These are phyloP conservation scores for Cyaniris semiargus DNA, from an alignment of 2,888 invertebrate species.

Conservation along the genomic window DNA sequence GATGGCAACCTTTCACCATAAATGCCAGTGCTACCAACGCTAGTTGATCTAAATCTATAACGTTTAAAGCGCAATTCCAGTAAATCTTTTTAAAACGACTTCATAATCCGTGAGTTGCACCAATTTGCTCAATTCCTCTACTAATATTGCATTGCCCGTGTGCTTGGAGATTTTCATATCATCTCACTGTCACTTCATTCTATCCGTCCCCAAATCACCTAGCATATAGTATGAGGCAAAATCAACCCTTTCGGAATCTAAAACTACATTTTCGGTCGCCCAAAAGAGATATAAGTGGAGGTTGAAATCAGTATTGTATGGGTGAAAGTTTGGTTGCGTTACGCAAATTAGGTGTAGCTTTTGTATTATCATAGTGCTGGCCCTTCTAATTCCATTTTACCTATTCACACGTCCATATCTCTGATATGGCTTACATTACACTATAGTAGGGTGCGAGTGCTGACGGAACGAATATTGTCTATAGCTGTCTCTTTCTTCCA, in stretches of 20 bases:
- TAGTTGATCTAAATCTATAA: no score
- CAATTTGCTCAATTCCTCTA: neutral
- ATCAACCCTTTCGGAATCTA: neutral
- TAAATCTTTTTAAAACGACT: neutral
- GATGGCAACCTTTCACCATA: no score
- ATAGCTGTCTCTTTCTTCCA: neutral
- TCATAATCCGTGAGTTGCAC: neutral
- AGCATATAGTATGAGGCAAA: neutral
- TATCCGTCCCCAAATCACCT: slow-evolving; percentile 2
- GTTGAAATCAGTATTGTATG: slow-evolving; percentile 30
- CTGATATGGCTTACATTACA: slow-evolving; percentile 36
- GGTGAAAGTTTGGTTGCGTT: slow-evolving; percentile 55
- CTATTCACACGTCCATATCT: slow-evolving; percentile 51
- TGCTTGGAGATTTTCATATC: neutral
- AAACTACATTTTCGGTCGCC: slow-evolving; percentile 11
- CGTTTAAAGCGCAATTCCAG: neutral
- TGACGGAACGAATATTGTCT: neutral
- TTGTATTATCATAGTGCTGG: slow-evolving; percentile 49
- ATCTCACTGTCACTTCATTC: neutral
- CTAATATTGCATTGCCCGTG: neutral
- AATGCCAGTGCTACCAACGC: no score
- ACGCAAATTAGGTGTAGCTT: slow-evolving; percentile 56
- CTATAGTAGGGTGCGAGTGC: slow-evolving; percentile 36
- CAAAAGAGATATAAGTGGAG: slow-evolving; percentile 33
- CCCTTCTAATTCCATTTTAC: slow-evolving; percentile 62